Evolutionary conservation across 2,113 vertebrate genomes (phyloP), one percentile per base, ranked within the genome.

Genomic region (Entelurus aequoreus): DNA sequence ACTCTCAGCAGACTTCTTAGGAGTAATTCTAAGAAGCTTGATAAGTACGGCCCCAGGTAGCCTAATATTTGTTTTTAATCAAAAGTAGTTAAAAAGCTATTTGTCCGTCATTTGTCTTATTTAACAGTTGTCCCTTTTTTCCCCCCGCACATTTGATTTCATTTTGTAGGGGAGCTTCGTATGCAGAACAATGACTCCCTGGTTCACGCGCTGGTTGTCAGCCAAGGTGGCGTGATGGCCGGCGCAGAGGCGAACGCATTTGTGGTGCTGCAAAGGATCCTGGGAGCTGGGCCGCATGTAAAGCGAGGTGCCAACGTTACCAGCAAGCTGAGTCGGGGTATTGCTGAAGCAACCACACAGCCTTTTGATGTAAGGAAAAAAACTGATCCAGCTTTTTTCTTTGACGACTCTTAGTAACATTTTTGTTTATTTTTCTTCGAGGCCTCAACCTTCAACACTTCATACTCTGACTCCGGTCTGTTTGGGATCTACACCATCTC

Each of bases 401-500:
- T n/a, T 53, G 5, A 21, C 28, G 5, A 28, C 10, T 11, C 8
- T 53, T 3, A 28, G 16, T 35, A 12, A 16, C 21, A 21, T 11
- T 6, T 9, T 53, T 19, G 8, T 53, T 28, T 35, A 3, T 53
- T 47, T 15, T 60, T 48, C 51, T 75, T 71, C 68, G 82, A 98
- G 96, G 94, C 90, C 78, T 92, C 92, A 0, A 91, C 93, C 21
- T 94, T 98, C 84, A 94, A 92, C 59, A 89, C 89, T 65, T 90
- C 88, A 7, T 98, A 96, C 80, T 91, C 92, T 0, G 96, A 98
- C 86, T 95, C 96, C 1, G 94, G 94, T 11, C 92, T 97, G 13
- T 98, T 98, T 62, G 95, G 95, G 12, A n/a, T 98, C 71, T 97
- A 95, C 12, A 90, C 91, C 11, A 80, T 98, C 71, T 88, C 93